Evolutionary conservation across 2,797 vertebrate species (phyloP).

Genomic region (Melanotaenia boesemani): DNA sequence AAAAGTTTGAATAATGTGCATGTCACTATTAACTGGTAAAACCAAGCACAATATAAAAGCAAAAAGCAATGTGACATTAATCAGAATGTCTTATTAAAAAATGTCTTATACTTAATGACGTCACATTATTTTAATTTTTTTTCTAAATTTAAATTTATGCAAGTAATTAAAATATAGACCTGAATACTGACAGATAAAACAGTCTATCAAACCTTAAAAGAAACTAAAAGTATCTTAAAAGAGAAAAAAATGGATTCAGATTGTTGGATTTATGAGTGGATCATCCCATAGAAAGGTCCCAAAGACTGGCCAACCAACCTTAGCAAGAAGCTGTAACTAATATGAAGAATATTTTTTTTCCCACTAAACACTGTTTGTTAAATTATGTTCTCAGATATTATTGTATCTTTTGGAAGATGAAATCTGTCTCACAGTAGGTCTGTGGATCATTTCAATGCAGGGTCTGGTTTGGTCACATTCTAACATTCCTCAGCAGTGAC

Average conservation of each 20-base stretch:
- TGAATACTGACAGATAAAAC: neutral
- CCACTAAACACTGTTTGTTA: constrained; percentile 4
- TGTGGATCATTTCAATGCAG: constrained; percentile 40
- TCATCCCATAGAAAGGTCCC: neutral
- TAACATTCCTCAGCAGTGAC: constrained; percentile 69
- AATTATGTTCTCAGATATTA: constrained; percentile 13
- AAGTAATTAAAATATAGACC: neutral
- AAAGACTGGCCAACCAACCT: neutral
- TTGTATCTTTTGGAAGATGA: neutral
- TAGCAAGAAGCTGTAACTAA: constrained; percentile 13
- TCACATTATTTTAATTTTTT: neutral
- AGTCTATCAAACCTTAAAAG: neutral
- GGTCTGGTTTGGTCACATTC: constrained; percentile 69
- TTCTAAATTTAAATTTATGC: neutral
- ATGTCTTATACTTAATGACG: neutral
- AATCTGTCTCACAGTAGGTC: constrained; percentile 32
- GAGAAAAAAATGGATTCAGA: neutral
- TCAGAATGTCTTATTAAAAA: too few species aligned
- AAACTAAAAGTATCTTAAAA: too few species aligned
- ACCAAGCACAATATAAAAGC: neutral
- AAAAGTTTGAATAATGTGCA: neutral
- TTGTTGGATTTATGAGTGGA: neutral
- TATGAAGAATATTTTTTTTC: constrained; percentile 7
- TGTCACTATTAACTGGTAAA: neutral
- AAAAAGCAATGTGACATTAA: neutral